Conservation (phyloP, 2,888 invertebrate species). For the Phaonia tiefii region DNA sequence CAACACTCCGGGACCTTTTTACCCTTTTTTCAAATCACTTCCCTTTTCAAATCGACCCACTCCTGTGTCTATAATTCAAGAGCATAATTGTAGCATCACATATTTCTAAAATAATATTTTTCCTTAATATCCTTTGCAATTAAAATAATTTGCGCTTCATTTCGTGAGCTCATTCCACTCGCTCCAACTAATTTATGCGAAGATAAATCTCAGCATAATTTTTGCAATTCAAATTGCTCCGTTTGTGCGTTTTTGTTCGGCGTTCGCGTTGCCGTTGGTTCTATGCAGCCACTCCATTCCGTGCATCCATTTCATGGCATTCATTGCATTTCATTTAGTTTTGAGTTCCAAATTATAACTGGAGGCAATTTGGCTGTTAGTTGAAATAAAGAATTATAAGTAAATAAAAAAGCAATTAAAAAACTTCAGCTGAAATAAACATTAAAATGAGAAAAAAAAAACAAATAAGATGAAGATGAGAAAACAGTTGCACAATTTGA, state of each 20-base stretch:
- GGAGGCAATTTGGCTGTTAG: slow-evolving; percentile 55
- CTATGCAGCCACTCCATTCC: no score
- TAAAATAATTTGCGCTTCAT: slow-evolving; percentile 12
- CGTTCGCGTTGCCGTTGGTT: neutral
- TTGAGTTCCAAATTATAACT: slow-evolving; percentile 47
- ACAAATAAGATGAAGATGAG: slow-evolving; percentile 13
- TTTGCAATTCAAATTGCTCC: neutral
- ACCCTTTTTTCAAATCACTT: no score
- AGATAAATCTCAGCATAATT: slow-evolving; percentile 18
- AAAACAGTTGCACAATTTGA: slow-evolving; percentile 58
- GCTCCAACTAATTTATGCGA: slow-evolving; percentile 10
- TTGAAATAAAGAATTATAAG: slow-evolving; percentile 63
- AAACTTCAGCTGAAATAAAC: slow-evolving; percentile 11
- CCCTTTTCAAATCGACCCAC: no score
- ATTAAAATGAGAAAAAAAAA: slow-evolving; percentile 25
- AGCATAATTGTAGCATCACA: no score
- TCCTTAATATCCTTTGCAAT: neutral
- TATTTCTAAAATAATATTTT: no score
- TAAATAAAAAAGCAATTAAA: slow-evolving; percentile 66
- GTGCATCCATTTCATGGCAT: no score
- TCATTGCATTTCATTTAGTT: slow-evolving; percentile 9
- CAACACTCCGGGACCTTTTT: no score
- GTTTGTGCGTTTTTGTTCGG: neutral
- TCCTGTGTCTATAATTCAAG: no score
- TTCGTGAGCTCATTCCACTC: neutral